Percentiles rank a stretch among this genome's conserved stretches.
Evolutionary conservation across 1,140 invertebrate genomes (phyloP).

Genomic region (Tachypleus tridentatus): DNA sequence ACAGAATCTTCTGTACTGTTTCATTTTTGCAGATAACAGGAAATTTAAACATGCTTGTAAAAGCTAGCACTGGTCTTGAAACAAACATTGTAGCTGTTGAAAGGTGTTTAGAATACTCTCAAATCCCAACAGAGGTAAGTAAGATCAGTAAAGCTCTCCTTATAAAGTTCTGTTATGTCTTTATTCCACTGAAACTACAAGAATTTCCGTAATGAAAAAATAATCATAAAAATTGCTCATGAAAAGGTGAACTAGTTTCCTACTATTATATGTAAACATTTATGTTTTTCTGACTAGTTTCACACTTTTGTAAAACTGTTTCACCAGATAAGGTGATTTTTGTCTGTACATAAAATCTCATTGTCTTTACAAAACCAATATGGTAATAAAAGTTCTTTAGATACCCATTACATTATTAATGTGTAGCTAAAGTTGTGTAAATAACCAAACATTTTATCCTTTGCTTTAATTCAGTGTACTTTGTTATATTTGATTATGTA

Average conservation of each 20-base stretch:
- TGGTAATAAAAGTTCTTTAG: no score
- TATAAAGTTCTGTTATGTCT: background rate
- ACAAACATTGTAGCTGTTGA: slow-evolving; percentile 53
- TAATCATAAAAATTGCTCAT: slow-evolving; percentile 36
- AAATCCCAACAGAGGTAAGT: slow-evolving; percentile 29
- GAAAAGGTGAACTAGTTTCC: slow-evolving; percentile 57
- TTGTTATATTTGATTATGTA: no score
- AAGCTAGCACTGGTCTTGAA: slow-evolving; percentile 48
- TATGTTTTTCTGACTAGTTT: slow-evolving; percentile 1
- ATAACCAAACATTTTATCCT: no score
- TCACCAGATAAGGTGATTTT: background rate
- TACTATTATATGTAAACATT: slow-evolving; percentile 51
- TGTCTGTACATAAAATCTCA: no score
- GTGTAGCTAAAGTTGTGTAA: no score
- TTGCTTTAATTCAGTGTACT: no score
- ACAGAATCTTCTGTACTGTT: no score
- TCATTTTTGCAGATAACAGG: slow-evolving; percentile 35
- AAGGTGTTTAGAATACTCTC: slow-evolving; percentile 48
- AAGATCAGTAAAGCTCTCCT: slow-evolving; percentile 3
- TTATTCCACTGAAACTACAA: slow-evolving; percentile 1
- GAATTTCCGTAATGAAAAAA: slow-evolving; percentile 8
- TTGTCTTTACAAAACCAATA: no score
- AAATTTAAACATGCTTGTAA: slow-evolving; percentile 46
- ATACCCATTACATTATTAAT: no score
- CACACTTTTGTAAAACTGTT: background rate